Percentiles rank a stretch among this genome's conserved stretches.
Conservation (phyloP, 2,113 vertebrate species). For the Crocuta crocuta region DNA sequence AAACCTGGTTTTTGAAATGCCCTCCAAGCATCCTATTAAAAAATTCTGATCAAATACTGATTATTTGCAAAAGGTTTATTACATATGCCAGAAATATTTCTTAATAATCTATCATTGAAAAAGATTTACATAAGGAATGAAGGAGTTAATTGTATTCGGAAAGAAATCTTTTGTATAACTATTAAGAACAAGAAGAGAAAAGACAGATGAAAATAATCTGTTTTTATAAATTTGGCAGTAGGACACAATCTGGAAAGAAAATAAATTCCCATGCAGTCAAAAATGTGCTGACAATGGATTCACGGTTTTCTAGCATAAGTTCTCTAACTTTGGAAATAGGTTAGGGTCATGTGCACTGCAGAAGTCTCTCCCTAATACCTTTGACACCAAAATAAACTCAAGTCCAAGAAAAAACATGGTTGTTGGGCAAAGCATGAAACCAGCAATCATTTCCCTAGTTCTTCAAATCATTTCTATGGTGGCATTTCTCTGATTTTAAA, state of each 20-base stretch:
- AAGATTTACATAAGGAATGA: conserved; percentile 33
- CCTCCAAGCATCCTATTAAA: conserved; percentile 41
- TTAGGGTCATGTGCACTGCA: neutral
- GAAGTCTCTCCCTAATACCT: neutral
- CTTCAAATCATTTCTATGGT: neutral
- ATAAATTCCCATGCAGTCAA: neutral
- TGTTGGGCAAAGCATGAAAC: neutral
- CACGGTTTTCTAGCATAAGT: neutral
- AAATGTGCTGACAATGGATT: neutral
- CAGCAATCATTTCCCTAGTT: neutral
- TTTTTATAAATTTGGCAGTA: neutral
- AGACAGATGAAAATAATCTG: conserved; percentile 54
- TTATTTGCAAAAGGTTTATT: conserved; percentile 53
- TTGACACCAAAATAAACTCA: neutral
- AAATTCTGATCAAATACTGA: conserved; percentile 61
- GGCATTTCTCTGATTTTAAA: neutral
- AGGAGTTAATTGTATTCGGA: conserved; percentile 58
- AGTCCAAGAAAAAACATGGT: neutral
- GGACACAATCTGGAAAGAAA: neutral
- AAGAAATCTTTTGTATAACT: conserved; percentile 42
- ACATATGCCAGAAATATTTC: conserved; percentile 9
- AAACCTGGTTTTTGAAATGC: conserved; percentile 67
- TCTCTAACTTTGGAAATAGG: neutral
- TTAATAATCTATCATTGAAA: conserved; percentile 57
- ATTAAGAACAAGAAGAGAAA: neutral